These are phyloP conservation scores for Sminthurides bifidus DNA, from an alignment of 1,140 invertebrate species.

Conservation along the genomic window DNA sequence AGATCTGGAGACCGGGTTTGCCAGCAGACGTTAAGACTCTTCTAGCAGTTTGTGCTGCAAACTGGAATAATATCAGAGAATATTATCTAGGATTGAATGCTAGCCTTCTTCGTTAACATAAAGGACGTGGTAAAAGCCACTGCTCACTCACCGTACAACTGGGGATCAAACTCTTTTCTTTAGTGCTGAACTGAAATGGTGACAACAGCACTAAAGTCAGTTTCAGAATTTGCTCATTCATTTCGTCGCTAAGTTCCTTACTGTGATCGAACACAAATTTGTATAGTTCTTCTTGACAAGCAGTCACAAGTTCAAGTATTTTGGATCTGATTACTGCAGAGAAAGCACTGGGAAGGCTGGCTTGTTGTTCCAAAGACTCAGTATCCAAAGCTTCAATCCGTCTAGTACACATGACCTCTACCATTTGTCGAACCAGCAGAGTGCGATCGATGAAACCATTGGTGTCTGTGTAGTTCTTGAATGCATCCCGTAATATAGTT, in stretches of 20 bases:
- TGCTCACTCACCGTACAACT: conserved; percentile 4
- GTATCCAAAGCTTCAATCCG: too few relatives aligned
- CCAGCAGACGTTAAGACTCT: neutral
- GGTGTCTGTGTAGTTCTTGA: too few relatives aligned
- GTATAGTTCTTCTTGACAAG: neutral
- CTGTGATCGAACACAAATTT: neutral
- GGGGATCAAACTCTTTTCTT: neutral
- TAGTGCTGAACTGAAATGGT: neutral
- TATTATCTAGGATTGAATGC: too few relatives aligned
- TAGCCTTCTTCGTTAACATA: too few relatives aligned
- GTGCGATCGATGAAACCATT: too few relatives aligned
- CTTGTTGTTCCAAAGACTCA: too few relatives aligned
- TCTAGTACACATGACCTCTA: conserved; percentile 2
- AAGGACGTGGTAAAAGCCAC: too few relatives aligned
- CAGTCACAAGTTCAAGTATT: neutral
- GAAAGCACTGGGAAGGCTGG: too few relatives aligned
- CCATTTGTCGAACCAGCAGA: conserved; percentile 2
- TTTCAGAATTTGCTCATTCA: neutral
- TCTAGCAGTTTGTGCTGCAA: conserved; percentile 2
- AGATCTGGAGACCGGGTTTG: neutral
- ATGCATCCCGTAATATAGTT: too few relatives aligned
- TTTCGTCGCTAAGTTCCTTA: neutral
- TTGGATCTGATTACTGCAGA: too few relatives aligned
- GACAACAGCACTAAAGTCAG: neutral
- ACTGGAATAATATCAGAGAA: neutral